A percentile compares a stretch with the other conserved stretches of the same genome.
These are phyloP conservation scores for Resseliella maxima DNA, from an alignment of 2,888 invertebrate species.

Conservation along the genomic window DNA sequence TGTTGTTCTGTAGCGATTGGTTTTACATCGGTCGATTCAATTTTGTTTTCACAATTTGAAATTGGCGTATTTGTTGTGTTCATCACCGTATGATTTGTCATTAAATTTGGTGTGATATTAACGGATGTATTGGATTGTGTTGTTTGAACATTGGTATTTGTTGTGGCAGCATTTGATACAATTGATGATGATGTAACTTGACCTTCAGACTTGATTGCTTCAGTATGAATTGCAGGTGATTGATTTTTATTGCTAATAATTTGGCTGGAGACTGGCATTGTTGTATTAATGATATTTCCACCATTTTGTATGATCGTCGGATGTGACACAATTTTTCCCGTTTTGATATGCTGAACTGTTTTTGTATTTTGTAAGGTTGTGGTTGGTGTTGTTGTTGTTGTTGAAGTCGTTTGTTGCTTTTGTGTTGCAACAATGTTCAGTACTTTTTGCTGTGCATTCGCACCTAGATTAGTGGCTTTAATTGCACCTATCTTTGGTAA, in stretches of 20 bases:
- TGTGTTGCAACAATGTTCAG: constrained; percentile 47
- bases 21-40: constrained; percentile 10
- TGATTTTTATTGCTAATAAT: constrained; percentile 28
- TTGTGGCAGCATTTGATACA: constrained; percentile 17
- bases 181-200: not conserved
- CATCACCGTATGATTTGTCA: not conserved
- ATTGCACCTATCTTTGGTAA: constrained; percentile 58
- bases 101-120: not conserved
- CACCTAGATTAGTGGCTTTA: constrained; percentile 61
- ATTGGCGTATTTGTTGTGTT: not conserved
- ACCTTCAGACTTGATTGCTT: constrained; percentile 1
- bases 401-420: constrained; percentile 55
- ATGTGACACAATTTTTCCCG: not conserved
- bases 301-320: not conserved
- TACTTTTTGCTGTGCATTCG: constrained; percentile 42
- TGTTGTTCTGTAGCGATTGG: not conserved
- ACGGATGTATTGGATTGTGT: not conserved
- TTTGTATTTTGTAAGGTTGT: constrained; percentile 42
- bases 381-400: constrained; percentile 52
- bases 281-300: constrained; percentile 32
- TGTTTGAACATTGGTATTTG: not conserved
- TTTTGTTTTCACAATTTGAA: not conserved
- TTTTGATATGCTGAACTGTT: constrained; percentile 44
- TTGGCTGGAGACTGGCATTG: constrained; percentile 42
- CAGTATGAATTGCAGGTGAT: constrained; percentile 7